A percentile compares a stretch with the other conserved stretches of the same genome.
Evolutionary conservation across 2,888 invertebrate genomes (phyloP).

Genomic region (Andrena marginata): DNA sequence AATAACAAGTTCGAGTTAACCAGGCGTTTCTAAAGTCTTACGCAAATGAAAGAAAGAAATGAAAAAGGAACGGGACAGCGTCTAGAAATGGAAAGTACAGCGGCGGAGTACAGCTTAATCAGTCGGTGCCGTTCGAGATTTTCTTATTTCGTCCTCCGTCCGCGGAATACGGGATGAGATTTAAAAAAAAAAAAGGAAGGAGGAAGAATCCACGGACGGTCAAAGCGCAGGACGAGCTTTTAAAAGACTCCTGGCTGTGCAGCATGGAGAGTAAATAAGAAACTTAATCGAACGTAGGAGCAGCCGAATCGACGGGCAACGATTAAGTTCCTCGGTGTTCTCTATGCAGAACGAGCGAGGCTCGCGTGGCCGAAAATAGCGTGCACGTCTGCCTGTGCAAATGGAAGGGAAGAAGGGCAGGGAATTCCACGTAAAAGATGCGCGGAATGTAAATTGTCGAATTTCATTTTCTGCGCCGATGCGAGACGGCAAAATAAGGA

Average conservation of each 20-base stretch:
- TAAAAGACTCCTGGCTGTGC: slow-evolving; percentile 13
- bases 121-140: slow-evolving; percentile 59
- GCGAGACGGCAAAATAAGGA: slow-evolving; percentile 24
- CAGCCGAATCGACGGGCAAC: slow-evolving; percentile 25
- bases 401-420: background rate
- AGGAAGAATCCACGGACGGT: background rate
- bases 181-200: slow-evolving; percentile 26
- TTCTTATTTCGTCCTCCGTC: slow-evolving; percentile 55
- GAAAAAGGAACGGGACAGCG: slow-evolving; percentile 50
- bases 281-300: slow-evolving; percentile 45
- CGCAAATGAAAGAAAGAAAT: slow-evolving; percentile 68
- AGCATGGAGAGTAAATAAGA: slow-evolving; percentile 20
- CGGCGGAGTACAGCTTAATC: slow-evolving; percentile 64
- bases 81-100: slow-evolving; percentile 62
- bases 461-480: slow-evolving; percentile 45
- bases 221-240: background rate
- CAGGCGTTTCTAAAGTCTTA: slow-evolving; percentile 68
- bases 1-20: slow-evolving; percentile 74
- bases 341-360: background rate
- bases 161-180: slow-evolving; percentile 61
- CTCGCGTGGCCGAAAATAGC: background rate
- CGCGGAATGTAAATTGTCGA: slow-evolving; percentile 54
- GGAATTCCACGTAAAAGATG: slow-evolving; percentile 7
- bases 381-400: background rate
- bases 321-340: slow-evolving; percentile 29